Conservation (phyloP, 2,888 invertebrate genomes). For the Hypena proboscidalis region DNA sequence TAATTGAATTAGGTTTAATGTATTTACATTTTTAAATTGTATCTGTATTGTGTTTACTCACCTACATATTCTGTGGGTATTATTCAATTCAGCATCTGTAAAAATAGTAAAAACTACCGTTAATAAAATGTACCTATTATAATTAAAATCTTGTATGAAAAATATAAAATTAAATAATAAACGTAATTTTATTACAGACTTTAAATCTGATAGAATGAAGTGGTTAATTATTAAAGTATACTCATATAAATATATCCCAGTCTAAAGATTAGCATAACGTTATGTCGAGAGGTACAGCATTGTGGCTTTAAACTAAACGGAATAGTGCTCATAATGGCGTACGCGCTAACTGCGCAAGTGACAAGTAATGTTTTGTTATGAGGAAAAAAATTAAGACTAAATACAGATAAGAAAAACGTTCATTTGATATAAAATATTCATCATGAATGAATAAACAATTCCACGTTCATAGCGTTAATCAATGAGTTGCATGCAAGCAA, state of each 20-base stretch:
- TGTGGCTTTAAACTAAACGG: conserved; percentile 19
- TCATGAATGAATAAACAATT: conserved; percentile 85
- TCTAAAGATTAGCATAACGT: too few species aligned
- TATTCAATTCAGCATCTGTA: conserved; percentile 44
- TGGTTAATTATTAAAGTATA: neutral
- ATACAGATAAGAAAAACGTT: conserved; percentile 63
- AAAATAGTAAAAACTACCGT: too few species aligned
- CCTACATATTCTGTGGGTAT: conserved; percentile 56
- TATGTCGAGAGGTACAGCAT: conserved; percentile 6
- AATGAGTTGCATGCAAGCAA: conserved; percentile 84
- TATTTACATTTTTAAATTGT: neutral
- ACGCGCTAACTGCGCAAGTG: conserved; percentile 16
- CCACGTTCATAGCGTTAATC: conserved; percentile 84
- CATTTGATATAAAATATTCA: conserved; percentile 78
- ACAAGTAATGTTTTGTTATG: conserved; percentile 10
- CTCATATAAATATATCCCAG: too few species aligned
- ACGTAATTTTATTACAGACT: neutral
- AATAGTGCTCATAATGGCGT: conserved; percentile 17
- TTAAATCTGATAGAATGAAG: neutral
- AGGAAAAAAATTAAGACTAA: conserved; percentile 36
- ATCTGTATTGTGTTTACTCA: conserved; percentile 36
- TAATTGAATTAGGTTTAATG: conserved; percentile 1
- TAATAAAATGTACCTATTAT: too few species aligned
- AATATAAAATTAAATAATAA: too few species aligned
- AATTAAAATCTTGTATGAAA: too few species aligned